Percentiles rank a stretch among this genome's conserved stretches.
phyloP scores from a whole-genome alignment of 1,140 invertebrate species.

The Zaprionus ornatus region DNA sequence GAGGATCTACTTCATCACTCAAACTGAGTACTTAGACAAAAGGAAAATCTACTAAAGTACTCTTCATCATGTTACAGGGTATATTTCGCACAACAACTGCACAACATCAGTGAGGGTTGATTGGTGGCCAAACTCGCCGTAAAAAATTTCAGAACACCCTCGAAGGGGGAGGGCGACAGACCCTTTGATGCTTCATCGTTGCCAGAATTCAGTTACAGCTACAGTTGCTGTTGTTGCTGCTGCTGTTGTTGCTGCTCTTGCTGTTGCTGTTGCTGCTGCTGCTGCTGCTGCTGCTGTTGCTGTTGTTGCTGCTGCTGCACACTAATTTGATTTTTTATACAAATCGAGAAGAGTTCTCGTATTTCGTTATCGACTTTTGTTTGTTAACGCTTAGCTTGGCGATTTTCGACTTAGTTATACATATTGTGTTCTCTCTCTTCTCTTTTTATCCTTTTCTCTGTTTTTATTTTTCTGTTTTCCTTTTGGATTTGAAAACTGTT shows the following conservation, averaged over 20 bases:
- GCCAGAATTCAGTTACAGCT: slow-evolving; percentile 68
- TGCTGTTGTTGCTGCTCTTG: slow-evolving; percentile 6
- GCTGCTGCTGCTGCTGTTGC: too few species aligned
- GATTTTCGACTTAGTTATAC: slow-evolving; percentile 52
- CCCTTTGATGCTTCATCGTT: slow-evolving; percentile 57
- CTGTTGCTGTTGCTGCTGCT: slow-evolving; percentile 20
- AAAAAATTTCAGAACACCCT: slow-evolving; percentile 1
- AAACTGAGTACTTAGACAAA: background rate
- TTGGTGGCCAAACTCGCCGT: slow-evolving; percentile 46
- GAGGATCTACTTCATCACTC: background rate
- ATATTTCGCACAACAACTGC: slow-evolving; percentile 36
- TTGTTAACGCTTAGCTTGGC: slow-evolving; percentile 79
- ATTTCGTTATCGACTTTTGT: slow-evolving; percentile 81
- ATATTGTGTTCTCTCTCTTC: background rate
- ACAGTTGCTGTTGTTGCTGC: slow-evolving; percentile 23
- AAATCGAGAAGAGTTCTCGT: slow-evolving; percentile 64
- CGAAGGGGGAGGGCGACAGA: slow-evolving; percentile 1
- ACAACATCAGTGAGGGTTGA: slow-evolving; percentile 56
- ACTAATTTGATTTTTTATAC: slow-evolving; percentile 79
- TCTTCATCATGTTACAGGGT: background rate
- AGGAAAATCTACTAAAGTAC: background rate
- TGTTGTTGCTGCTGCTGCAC: slow-evolving; percentile 54
- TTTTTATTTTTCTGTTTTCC: slow-evolving; percentile 19
- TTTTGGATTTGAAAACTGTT: slow-evolving; percentile 64
- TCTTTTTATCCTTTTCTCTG: slow-evolving; percentile 5